A percentile compares a stretch with the other conserved stretches of the same genome.
phyloP scores from a whole-genome alignment of 2,113 vertebrate species.

The Psephotus haematonotus region DNA sequence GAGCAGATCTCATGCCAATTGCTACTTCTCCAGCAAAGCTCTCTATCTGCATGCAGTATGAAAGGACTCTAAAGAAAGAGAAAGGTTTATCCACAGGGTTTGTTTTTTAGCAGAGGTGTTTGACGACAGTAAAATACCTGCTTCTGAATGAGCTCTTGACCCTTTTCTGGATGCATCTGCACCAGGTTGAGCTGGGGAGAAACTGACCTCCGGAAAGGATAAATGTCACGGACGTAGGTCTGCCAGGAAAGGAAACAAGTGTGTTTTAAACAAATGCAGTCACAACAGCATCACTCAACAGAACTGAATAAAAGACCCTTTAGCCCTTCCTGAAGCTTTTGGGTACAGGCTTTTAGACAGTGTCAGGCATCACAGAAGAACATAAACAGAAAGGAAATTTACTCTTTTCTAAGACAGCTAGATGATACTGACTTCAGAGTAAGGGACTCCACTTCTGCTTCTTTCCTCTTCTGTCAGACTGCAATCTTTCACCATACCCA shows the following conservation, averaged over 20 bases:
- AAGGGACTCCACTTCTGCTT: neutral
- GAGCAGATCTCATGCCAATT: neutral
- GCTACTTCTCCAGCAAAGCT: neutral
- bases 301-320: neutral
- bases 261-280: neutral
- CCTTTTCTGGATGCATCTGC: constrained; percentile 96
- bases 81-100: neutral
- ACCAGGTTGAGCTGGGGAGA: constrained; percentile 97
- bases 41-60: neutral
- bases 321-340: neutral
- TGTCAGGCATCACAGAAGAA: neutral
- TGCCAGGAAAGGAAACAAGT: constrained; percentile 55
- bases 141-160: constrained; percentile 97
- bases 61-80: neutral
- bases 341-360: neutral
- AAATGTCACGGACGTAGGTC: constrained; percentile 98
- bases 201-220: constrained; percentile 95
- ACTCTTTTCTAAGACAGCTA: neutral
- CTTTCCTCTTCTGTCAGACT: neutral
- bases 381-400: neutral
- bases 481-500: neutral
- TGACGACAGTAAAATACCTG: constrained; percentile 77
- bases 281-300: neutral
- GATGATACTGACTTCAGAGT: neutral
- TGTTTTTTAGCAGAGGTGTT: neutral